Base-by-base conservation (phyloP, 35 echinoderm and acorn worm genomes). In the Holothuria glaberrima region DNA sequence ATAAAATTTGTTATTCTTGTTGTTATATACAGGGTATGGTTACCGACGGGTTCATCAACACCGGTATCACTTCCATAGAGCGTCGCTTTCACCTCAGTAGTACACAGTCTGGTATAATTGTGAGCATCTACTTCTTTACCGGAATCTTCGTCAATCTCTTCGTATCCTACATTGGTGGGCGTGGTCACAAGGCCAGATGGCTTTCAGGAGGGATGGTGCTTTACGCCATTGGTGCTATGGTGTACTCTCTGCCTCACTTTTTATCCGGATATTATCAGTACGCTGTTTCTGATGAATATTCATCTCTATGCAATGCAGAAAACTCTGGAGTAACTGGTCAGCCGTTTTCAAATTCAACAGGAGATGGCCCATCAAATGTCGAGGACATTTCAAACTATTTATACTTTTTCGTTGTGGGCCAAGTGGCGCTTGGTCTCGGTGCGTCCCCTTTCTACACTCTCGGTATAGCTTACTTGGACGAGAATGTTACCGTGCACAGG, bases 181-280 rank as follows among this genome's bases (percentile, higher is more conserved):
- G 76, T 86, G 70, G 91, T 57, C 71, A 93, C 86, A 90, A 97
- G 65, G 71, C 93, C 30, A 85, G 87, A 87, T 98, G 96, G 96
- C 34, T 98, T 9, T 48, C 86, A 2, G 91, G 71, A 38, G 93
- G 96, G 9, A 83, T 86, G 17, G n/a, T 93, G 5, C 50, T 94
- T 32, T 86, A 89, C 41, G 83, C 82, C 5, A 48, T 90, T 22
- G 89, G 90, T 29, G 46, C 92, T 12, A 19, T 91, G 26, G 58
- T 94, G 18, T 98, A 82, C 87, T 75, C 90, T 4, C 58, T 94
- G 9, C 96, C 96, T 0, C 96, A 98, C 31, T 94, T 98, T 44
- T 71, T 84, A 6, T 89, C 87, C 0, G 92, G 86, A 13, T 32
- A 83, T 24, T 98, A 98, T 82, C 66, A 89, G n/a, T 94, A 94